A percentile compares a stretch with the other conserved stretches of the same genome.
These are phyloP conservation scores for Parnassius mnemosyne DNA, from an alignment of 2,888 invertebrate species.

Conservation along the genomic window DNA sequence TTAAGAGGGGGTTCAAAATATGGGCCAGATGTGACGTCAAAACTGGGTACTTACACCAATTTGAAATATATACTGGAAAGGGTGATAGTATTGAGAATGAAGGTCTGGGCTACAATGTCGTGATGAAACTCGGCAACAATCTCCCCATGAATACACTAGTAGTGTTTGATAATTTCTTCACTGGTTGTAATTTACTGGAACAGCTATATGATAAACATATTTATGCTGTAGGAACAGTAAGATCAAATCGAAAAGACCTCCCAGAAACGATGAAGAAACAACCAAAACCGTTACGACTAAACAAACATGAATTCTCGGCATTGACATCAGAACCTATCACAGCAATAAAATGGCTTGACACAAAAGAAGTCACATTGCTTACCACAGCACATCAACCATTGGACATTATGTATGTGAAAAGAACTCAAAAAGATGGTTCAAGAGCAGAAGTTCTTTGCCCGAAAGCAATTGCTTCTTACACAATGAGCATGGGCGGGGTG, in stretches of 20 bases:
- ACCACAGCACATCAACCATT: constrained; percentile 38
- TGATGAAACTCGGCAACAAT: constrained; percentile 21
- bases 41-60: too few species aligned
- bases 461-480: constrained; percentile 39
- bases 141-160: constrained; percentile 35
- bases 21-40: too few species aligned
- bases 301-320: constrained; percentile 39
- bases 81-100: constrained; percentile 32
- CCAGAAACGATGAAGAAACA: neutral
- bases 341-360: constrained; percentile 18
- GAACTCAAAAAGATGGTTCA: constrained; percentile 45
- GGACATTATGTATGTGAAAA: constrained; percentile 34
- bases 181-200: constrained; percentile 34
- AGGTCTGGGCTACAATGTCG: constrained; percentile 34
- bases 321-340: constrained; percentile 32
- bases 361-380: constrained; percentile 29
- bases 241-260: constrained; percentile 22
- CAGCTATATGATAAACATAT: constrained; percentile 34
- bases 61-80: constrained; percentile 18
- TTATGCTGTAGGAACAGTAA: constrained; percentile 39
- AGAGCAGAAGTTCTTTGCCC: constrained; percentile 35
- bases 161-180: constrained; percentile 41
- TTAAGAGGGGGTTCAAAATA: too few species aligned
- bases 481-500: too few species aligned
- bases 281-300: constrained; percentile 27